Evolutionary conservation across 2,113 vertebrate genomes (phyloP).

Genomic region (Bubo bubo): DNA sequence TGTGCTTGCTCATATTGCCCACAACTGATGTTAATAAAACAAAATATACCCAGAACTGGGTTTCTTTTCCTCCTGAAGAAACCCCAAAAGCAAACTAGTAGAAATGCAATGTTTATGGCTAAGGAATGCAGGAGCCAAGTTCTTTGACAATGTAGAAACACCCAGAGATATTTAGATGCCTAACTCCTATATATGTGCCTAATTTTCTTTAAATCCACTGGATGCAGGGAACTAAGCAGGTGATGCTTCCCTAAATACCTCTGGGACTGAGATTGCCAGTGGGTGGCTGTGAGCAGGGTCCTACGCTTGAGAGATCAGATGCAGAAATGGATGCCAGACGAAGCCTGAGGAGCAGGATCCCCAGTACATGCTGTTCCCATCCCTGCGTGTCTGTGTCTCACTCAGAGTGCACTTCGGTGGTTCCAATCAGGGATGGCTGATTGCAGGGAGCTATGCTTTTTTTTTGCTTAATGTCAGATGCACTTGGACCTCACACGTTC

Average conservation of each 20-base stretch:
- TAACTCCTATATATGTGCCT: not conserved
- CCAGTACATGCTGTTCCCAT: not conserved
- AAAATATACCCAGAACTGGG: not conserved
- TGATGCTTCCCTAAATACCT: not conserved
- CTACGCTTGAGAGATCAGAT: not conserved
- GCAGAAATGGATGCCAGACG: fast-evolving
- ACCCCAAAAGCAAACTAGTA: not conserved
- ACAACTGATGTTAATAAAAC: not conserved
- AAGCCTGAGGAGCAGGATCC: not conserved
- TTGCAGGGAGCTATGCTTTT: not conserved
- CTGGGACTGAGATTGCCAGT: not conserved
- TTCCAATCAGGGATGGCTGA: not conserved
- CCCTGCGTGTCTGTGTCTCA: not conserved
- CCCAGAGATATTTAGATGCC: not conserved
- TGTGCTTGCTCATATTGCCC: not conserved
- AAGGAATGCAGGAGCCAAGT: not conserved
- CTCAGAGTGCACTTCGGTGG: not conserved
- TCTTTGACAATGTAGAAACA: not conserved
- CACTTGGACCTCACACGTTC: not conserved
- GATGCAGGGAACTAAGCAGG: not conserved
- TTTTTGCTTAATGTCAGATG: not conserved
- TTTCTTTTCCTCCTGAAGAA: not conserved
- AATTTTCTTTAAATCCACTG: not conserved
- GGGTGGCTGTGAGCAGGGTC: not conserved
- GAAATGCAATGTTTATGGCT: not conserved